A percentile compares a stretch with the other conserved stretches of the same genome.
Evolutionary conservation across 2,113 vertebrate species (phyloP).

Genomic region (Hirundichthys speculiger): DNA sequence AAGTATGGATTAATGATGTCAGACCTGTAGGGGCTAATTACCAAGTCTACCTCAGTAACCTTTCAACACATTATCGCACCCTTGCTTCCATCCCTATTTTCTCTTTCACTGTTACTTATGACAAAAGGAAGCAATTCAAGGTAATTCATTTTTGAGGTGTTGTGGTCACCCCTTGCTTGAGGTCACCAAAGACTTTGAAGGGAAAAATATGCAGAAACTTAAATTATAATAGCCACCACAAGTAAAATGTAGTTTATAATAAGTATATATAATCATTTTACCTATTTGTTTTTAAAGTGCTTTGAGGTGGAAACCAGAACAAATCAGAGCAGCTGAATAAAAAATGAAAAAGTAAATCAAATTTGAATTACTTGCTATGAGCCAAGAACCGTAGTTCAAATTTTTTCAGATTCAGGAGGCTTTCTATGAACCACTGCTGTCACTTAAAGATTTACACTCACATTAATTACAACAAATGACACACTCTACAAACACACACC

Average conservation of each 20-base stretch:
- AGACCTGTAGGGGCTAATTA: conserved; percentile 82
- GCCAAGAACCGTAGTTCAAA: no score
- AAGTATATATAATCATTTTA: no score
- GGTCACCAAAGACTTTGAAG: conserved; percentile 9
- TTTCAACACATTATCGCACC: conserved; percentile 75
- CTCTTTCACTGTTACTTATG: conserved; percentile 34
- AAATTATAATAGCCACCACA: conserved; percentile 12
- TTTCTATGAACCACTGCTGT: no score
- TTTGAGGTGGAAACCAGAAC: conserved; percentile 16
- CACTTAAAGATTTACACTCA: no score
- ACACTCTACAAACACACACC: background rate
- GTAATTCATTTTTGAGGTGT: conserved; percentile 24
- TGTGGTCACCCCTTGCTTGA: conserved; percentile 5
- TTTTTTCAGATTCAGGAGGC: no score
- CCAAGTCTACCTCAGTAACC: conserved; percentile 76
- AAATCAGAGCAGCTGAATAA: conserved; percentile 35
- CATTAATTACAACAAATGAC: no score
- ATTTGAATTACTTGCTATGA: conserved; percentile 15
- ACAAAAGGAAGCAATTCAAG: conserved; percentile 53
- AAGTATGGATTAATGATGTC: conserved; percentile 82
- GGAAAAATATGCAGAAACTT: conserved; percentile 4
- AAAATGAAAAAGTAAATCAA: conserved; percentile 31
- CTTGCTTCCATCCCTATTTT: conserved; percentile 44
- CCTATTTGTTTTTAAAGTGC: conserved; percentile 31
- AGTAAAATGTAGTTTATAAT: conserved; percentile 22